phyloP scores from a whole-genome alignment of 2,888 invertebrate genomes.

The Linnaemya vulpina region DNA sequence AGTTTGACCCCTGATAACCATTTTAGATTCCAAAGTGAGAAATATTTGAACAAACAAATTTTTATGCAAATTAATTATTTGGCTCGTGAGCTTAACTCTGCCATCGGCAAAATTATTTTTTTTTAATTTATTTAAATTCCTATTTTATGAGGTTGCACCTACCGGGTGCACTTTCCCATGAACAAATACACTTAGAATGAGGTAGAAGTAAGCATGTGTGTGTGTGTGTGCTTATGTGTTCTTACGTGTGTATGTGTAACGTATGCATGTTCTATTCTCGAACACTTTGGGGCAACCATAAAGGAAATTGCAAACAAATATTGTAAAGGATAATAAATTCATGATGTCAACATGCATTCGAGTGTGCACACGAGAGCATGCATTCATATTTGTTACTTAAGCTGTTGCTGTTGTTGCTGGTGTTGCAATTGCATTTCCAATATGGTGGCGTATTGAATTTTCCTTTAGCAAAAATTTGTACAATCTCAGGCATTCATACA shows the following conservation, averaged over 20 bases:
- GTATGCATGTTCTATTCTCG: constrained; percentile 27
- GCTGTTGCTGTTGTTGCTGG: constrained; percentile 23
- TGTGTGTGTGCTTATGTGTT: constrained; percentile 5
- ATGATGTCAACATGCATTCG: constrained; percentile 63
- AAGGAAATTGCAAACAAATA: constrained; percentile 70
- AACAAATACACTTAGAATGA: neutral
- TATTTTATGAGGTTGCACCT: neutral
- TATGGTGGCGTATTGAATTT: constrained; percentile 36
- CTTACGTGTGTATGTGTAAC: constrained; percentile 38
- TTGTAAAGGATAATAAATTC: constrained; percentile 68
- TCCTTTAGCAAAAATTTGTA: constrained; percentile 40
- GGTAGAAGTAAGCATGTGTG: neutral
- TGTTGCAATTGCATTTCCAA: constrained; percentile 14
- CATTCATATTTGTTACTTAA: constrained; percentile 44
- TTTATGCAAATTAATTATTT: no score
- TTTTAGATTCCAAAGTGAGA: no score
- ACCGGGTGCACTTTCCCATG: neutral
- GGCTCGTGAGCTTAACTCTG: no score
- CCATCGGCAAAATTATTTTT: no score
- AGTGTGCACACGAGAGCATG: constrained; percentile 27
- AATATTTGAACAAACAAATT: no score
- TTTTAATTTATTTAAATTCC: no score
- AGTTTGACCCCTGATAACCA: no score
- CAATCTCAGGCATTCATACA: neutral
- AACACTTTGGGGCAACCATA: constrained; percentile 57